A percentile compares a stretch with the other conserved stretches of the same genome.
Evolutionary conservation across 2,797 vertebrate genomes (phyloP).

Genomic region (Sebastiscus albofasciatus): DNA sequence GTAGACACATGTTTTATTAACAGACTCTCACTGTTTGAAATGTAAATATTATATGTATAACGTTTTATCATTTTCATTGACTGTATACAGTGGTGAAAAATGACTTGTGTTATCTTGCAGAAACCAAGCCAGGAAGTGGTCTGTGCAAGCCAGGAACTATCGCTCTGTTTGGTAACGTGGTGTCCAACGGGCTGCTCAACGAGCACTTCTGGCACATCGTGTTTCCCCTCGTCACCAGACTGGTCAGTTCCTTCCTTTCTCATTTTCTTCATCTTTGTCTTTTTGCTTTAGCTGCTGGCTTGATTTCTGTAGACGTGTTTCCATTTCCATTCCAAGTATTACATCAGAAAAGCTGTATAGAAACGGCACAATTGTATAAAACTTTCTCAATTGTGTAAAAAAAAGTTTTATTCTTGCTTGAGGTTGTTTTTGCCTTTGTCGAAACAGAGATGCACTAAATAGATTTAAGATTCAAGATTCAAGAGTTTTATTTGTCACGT

Average conservation of each 20-base stretch:
- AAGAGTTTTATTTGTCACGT: no score
- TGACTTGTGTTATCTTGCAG: constrained; percentile 49
- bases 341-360: background rate
- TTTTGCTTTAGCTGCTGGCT: background rate
- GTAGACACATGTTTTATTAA: background rate
- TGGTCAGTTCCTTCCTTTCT: constrained; percentile 62
- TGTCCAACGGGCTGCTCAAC: constrained; percentile 81
- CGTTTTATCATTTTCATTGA: background rate
- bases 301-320: background rate
- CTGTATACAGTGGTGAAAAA: background rate
- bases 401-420: background rate
- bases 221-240: constrained; percentile 81
- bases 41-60: background rate
- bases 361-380: background rate
- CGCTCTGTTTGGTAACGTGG: constrained; percentile 83
- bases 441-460: background rate
- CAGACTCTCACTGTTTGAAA: background rate
- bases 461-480: background rate
- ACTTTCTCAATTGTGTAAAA: background rate
- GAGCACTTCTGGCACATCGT: constrained; percentile 83
- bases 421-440: background rate
- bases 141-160: constrained; percentile 82
- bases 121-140: constrained; percentile 82
- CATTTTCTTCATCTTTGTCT: background rate
- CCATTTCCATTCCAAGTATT: background rate